phyloP scores from a whole-genome alignment of 1,140 invertebrate genomes.

The Helicoverpa armigera region DNA sequence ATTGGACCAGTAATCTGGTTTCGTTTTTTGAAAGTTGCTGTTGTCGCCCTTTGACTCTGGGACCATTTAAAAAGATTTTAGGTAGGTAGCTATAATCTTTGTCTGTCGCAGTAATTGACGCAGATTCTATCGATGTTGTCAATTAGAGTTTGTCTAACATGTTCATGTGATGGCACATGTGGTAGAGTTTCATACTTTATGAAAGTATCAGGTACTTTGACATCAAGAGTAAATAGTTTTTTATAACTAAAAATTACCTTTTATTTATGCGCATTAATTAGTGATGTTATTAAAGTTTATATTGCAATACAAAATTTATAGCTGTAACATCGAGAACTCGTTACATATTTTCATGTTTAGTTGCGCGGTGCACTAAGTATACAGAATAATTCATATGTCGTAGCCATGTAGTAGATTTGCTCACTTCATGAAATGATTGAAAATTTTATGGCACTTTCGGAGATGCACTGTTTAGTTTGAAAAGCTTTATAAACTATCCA shows the following conservation, averaged over 20 bases:
- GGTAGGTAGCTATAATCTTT: too few species aligned
- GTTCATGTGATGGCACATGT: too few species aligned
- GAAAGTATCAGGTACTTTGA: too few species aligned
- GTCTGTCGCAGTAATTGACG: too few species aligned
- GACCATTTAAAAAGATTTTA: too few species aligned
- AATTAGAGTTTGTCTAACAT: too few species aligned
- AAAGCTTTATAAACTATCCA: too few species aligned
- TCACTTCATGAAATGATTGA: background rate
- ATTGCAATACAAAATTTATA: background rate
- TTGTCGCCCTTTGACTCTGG: background rate
- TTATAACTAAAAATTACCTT: background rate
- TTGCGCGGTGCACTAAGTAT: background rate
- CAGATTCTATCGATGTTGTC: too few species aligned
- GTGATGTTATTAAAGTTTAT: background rate
- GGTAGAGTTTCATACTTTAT: too few species aligned
- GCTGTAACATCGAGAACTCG: slow-evolving; percentile 18
- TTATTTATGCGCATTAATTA: background rate
- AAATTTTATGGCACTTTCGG: background rate
- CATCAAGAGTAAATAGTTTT: too few species aligned
- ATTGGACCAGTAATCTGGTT: slow-evolving; percentile 50
- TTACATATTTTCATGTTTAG: slow-evolving; percentile 25
- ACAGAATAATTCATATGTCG: slow-evolving; percentile 2
- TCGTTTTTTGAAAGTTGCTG: slow-evolving; percentile 5
- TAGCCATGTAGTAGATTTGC: background rate
- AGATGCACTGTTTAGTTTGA: too few species aligned